Evolutionary conservation across 2,888 invertebrate genomes (phyloP), one percentile per base, ranked within the genome.

Genomic region (Byasa hedistus): DNA sequence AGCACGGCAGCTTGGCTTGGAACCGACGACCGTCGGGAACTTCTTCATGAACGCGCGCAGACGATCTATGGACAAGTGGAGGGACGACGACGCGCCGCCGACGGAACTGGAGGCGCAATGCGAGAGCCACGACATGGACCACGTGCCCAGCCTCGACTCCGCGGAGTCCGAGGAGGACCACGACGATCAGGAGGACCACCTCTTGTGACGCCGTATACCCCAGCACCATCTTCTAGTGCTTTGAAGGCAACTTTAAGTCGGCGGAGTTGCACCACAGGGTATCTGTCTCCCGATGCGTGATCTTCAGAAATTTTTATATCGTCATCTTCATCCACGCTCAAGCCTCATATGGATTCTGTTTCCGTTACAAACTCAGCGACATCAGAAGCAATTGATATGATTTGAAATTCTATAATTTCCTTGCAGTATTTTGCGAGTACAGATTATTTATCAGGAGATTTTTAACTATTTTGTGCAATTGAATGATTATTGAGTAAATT

Each of bases 1-100:
- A 92, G 99, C 99, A 36, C 94, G 99, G 75, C 99, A 99, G 86
- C 93, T 99, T 78, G 98, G 99, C 70, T 93, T 99, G 74, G 98
- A 99, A 85, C 98, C 99, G 64, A 98, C 98, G 64, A 99, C 99
- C 17, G 99, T 99, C 68, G 99, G 99, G 61, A 99, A 99, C 89
- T 99, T 99, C 94, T 99, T 99, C 93, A 99, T 99, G 99, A 99
- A 99, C 89, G 99, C 99, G n/a, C 94, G 99, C 69, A 94, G 99
- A 76, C 94, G 99, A 73, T 97, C 97, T 3, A 97, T 97, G 97
- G 99, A 99, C 91, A 99, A 99, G 82, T 99, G 99, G 98, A 96
- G 97, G 86, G 98, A 98, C 82, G 98, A 98, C 79, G 97, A 96
- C 75, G 95, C 95, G 63, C 94, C 95, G 36, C 93, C 94, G 0